phyloP scores from a whole-genome alignment of 64 coral and sea anemone genomes.

The Stylophora pistillata region DNA sequence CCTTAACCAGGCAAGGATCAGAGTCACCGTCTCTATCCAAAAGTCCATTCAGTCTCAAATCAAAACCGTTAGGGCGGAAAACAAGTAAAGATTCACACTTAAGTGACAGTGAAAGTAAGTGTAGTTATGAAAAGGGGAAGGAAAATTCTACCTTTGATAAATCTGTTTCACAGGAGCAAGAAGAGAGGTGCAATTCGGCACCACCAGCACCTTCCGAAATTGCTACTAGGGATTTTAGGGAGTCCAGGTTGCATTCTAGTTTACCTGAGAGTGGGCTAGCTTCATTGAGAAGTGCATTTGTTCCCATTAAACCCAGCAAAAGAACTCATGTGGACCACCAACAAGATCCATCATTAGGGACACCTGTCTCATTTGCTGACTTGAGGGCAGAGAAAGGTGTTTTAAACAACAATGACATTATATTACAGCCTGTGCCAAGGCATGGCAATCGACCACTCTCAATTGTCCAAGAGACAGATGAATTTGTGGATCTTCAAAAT shows the following conservation, averaged over 20 bases:
- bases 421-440: slow-evolving; percentile 8
- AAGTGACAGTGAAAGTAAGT: slow-evolving; percentile 32
- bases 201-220: background rate
- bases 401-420: background rate
- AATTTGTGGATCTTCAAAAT: slow-evolving; percentile 36
- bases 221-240: background rate
- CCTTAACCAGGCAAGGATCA: slow-evolving; percentile 7
- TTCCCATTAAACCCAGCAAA: slow-evolving; percentile 34
- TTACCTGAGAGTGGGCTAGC: background rate
- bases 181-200: background rate
- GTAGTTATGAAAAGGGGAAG: background rate
- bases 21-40: slow-evolving; percentile 34
- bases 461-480: slow-evolving; percentile 80
- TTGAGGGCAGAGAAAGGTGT: background rate
- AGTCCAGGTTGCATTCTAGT: background rate
- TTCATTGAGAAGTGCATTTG: slow-evolving; percentile 15
- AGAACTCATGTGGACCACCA: slow-evolving; percentile 19
- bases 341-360: background rate
- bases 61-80: slow-evolving; percentile 32
- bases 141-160: background rate
- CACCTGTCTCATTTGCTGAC: background rate
- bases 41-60: slow-evolving; percentile 53
- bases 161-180: background rate
- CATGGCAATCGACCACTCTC: slow-evolving; percentile 61
- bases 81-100: slow-evolving; percentile 38